Conservation (phyloP, 2,113 vertebrate genomes). For the Spermophilus dauricus region DNA sequence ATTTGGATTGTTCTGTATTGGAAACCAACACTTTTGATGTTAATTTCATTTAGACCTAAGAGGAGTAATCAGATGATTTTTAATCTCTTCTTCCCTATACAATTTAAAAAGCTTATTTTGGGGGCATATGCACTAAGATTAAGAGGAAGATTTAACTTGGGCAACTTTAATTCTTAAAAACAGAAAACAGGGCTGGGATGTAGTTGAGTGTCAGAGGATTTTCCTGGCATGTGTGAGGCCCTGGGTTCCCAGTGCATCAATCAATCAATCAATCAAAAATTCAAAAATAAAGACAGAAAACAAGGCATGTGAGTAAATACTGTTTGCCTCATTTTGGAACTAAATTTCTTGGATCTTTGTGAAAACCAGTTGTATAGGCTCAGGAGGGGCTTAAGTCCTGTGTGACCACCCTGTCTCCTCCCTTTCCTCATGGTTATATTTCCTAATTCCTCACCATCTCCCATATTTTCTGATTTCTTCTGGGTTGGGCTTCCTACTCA, state of each 20-base stretch:
- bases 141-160: conserved; percentile 81
- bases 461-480: conserved; percentile 62
- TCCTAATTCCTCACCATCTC: not conserved
- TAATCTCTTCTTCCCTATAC: conserved; percentile 66
- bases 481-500: conserved; percentile 47
- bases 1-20: conserved; percentile 81
- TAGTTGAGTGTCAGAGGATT: not conserved
- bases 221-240: not conserved
- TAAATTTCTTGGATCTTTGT: conserved; percentile 85
- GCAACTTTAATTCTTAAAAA: conserved; percentile 85
- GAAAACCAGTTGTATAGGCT: conserved; percentile 74
- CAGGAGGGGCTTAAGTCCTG: conserved; percentile 83
- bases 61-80: conserved; percentile 69
- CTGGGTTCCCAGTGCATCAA: not conserved
- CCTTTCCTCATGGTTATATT: conserved; percentile 66
- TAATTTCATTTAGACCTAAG: conserved; percentile 81
- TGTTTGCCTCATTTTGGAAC: conserved; percentile 86
- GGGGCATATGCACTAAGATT: conserved; percentile 79
- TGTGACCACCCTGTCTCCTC: conserved; percentile 68
- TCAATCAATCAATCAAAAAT: not conserved
- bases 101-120: conserved; percentile 80
- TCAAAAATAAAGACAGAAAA: not conserved
- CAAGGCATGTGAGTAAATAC: conserved; percentile 89
- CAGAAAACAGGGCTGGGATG: not conserved
- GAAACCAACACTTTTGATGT: conserved; percentile 82